Conservation (phyloP, 2,113 vertebrate genomes). For the Ginglymostoma cirratum region DNA sequence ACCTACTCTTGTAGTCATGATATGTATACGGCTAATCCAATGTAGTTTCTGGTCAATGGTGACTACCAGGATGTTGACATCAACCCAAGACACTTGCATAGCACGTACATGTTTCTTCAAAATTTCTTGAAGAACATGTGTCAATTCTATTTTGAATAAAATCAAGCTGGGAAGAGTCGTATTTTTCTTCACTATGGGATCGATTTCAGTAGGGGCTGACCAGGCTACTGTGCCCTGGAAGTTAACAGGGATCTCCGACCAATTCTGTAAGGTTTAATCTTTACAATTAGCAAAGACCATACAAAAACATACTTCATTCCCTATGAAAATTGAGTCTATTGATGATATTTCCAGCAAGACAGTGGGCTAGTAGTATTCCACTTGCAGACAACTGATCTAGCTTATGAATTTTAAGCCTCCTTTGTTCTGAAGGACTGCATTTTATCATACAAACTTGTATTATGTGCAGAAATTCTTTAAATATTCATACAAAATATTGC, state of each 20-base stretch:
- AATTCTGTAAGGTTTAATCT: not conserved
- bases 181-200: not conserved
- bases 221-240: too few relatives aligned
- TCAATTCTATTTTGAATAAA: not conserved
- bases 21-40: too few relatives aligned
- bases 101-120: not conserved
- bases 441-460: not conserved
- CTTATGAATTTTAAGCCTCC: not conserved
- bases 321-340: not conserved
- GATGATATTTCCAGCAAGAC: not conserved
- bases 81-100: not conserved
- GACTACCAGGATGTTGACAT: too few relatives aligned
- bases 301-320: not conserved
- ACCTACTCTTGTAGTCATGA: too few relatives aligned
- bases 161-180: not conserved
- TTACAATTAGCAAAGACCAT: not conserved
- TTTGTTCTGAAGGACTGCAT: not conserved
- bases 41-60: too few relatives aligned
- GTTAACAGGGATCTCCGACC: too few relatives aligned
- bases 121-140: not conserved
- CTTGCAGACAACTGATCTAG: not conserved
- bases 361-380: not conserved
- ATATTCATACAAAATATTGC: not conserved
- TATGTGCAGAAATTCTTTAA: not conserved
- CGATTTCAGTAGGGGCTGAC: not conserved